Conservation (phyloP, 2,888 invertebrate genomes). For the Cheilosia impressa region DNA sequence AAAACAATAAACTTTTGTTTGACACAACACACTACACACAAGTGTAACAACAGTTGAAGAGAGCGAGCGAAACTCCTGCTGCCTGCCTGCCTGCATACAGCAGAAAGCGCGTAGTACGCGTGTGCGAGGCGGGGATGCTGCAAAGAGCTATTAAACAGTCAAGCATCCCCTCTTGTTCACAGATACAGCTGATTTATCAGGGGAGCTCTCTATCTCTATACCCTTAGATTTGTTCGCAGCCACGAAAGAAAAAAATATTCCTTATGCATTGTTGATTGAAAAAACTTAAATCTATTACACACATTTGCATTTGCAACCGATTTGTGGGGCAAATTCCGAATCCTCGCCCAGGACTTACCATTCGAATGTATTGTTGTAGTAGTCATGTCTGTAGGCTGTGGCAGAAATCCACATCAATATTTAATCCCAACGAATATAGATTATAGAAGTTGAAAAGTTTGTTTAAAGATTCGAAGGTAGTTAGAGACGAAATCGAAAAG, state of each 20-base stretch:
- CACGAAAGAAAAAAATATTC: constrained; percentile 23
- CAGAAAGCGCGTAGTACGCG: constrained; percentile 52
- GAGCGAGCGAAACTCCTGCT: constrained; percentile 21
- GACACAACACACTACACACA: constrained; percentile 25
- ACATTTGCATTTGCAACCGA: neutral
- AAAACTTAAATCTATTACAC: constrained; percentile 7
- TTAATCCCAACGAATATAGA: constrained; percentile 47
- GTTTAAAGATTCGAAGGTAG: neutral
- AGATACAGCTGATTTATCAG: constrained; percentile 74
- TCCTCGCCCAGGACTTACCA: constrained; percentile 69
- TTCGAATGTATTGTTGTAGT: constrained; percentile 76
- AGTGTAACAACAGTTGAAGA: constrained; percentile 53
- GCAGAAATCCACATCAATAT: constrained; percentile 59
- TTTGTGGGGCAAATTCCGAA: neutral
- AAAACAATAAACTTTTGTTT: constrained; percentile 69
- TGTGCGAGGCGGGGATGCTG: constrained; percentile 68
- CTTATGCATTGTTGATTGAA: constrained; percentile 46
- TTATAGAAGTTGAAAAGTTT: constrained; percentile 10
- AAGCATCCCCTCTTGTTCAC: constrained; percentile 67
- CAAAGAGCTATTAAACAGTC: constrained; percentile 60
- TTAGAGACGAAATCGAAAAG: constrained; percentile 4
- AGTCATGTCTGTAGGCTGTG: constrained; percentile 54
- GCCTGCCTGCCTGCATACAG: constrained; percentile 57
- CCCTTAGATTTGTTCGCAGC: constrained; percentile 47
- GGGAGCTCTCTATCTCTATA: constrained; percentile 68